These are phyloP conservation scores for Ridgeia piscesae DNA, from an alignment of 1,140 invertebrate species.

Conservation along the genomic window DNA sequence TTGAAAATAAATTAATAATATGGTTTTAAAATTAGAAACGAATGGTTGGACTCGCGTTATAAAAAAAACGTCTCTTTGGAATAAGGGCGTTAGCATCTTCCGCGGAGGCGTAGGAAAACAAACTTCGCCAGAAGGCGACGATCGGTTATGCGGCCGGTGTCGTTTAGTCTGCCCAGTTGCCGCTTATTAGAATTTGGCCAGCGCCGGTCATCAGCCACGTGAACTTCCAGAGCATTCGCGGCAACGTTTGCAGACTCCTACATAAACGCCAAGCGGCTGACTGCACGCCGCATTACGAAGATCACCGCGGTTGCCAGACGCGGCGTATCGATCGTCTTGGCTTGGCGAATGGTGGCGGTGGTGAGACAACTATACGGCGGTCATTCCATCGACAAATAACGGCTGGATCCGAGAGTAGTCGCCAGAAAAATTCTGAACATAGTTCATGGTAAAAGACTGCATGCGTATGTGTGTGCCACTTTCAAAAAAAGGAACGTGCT, in stretches of 20 bases:
- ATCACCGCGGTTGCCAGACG: not conserved
- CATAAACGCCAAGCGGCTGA: not conserved
- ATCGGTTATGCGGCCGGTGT: not conserved
- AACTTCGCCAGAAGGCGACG: not conserved
- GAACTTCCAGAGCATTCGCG: not conserved
- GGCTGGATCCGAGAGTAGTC: not conserved
- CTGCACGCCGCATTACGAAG: not conserved
- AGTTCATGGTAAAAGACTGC: not conserved
- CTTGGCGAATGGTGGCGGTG: not conserved
- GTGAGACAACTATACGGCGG: not conserved
- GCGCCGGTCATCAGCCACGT: not conserved
- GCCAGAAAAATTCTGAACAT: not conserved
- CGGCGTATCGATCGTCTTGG: not conserved
- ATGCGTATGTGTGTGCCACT: not conserved
- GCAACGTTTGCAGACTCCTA: not conserved
- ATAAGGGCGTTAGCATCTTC: not conserved
- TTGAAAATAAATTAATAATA: too few relatives aligned
- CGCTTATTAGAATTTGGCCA: not conserved
- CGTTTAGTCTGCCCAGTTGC: not conserved
- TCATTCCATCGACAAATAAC: not conserved
- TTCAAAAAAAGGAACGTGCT: not conserved
- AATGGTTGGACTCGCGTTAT: too few relatives aligned
- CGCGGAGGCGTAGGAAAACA: not conserved
- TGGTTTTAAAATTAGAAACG: too few relatives aligned
- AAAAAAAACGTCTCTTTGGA: not conserved